Base-by-base conservation (phyloP, 92 coral and sea anemone genomes). In the Porites divaricata region DNA sequence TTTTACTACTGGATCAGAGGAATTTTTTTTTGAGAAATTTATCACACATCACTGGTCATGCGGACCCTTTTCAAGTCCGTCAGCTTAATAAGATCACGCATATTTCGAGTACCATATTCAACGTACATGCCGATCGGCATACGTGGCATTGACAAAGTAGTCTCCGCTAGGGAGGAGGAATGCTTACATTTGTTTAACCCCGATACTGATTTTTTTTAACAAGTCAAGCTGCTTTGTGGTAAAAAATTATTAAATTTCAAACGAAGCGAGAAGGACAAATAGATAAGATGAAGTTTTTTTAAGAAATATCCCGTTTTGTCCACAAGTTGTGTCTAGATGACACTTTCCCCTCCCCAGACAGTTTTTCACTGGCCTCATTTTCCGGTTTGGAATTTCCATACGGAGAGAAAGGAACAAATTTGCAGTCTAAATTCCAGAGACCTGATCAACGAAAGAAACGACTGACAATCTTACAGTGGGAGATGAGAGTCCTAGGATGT, bases 71-170 rank as follows among this genome's bases (percentile, higher is more conserved):
- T 26, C 35, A 26, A 26, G 35, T 26, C 35, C 35, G 35, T 26
- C 35, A 26, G 2, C 2, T 26, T 1, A 26, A 26, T 26, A 26
- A 26, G 35, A 26, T 4, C 45, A 3, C 5, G 45, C 45, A 35
- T 35, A 35, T 4, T 35, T 35, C 45, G 45, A 5, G 45, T 35
- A 35, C 45, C 45, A 35, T 35, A 35, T 35, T 35, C 4, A 35
- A 35, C 7, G 45, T 35, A 35, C 45, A 35, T 4, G n/a, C n/a
- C n/a, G n/a, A 35, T 35, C 4, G 45, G 5, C 45, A 35, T 59
- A 58, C 67, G 81, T 77, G 70, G 81, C 81, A 35, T 25, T 11
- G 70, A 11, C 23, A 28, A 35, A 77, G 10, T 61, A 11, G 11
- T 22, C 35, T 70, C 49, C 17, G 10, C 20, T 7, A 23, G 81